These are phyloP conservation scores for Alectoris magna DNA, from an alignment of 2,797 vertebrate species.

Conservation along the genomic window DNA sequence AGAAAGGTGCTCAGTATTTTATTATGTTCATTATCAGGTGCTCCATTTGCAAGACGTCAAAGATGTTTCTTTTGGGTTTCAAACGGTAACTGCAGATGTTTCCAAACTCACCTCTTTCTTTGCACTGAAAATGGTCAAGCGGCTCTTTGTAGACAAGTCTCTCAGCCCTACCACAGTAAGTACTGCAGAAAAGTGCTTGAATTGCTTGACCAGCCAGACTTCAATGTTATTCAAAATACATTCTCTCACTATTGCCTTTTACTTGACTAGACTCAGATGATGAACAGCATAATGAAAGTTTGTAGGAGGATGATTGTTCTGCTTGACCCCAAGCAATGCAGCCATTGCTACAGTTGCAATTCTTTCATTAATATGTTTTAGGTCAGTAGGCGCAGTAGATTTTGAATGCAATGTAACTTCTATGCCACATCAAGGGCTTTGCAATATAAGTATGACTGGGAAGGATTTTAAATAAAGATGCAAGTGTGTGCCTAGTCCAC, in stretches of 20 bases:
- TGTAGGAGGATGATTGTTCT: slow-evolving; percentile 2
- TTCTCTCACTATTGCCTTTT: neutral
- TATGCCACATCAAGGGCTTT: slow-evolving; percentile 49
- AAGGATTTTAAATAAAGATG: neutral
- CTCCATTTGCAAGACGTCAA: slow-evolving; percentile 84
- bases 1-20: neutral
- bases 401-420: neutral
- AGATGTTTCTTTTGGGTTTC: slow-evolving; percentile 83
- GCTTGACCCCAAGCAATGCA: neutral
- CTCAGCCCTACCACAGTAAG: slow-evolving; percentile 79
- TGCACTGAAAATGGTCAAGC: slow-evolving; percentile 80
- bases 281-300: neutral
- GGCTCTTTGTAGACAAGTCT: slow-evolving; percentile 81
- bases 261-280: neutral
- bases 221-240: neutral
- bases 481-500: slow-evolving; percentile 10
- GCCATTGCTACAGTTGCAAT: neutral
- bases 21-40: slow-evolving; percentile 71
- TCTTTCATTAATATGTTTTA: slow-evolving; percentile 20
- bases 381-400: neutral
- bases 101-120: slow-evolving; percentile 82
- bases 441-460: neutral
- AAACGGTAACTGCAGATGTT: slow-evolving; percentile 81
- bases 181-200: neutral
- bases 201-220: neutral